These are phyloP conservation scores for Anas georgica DNA, from an alignment of 2,797 vertebrate genomes.

Conservation along the genomic window DNA sequence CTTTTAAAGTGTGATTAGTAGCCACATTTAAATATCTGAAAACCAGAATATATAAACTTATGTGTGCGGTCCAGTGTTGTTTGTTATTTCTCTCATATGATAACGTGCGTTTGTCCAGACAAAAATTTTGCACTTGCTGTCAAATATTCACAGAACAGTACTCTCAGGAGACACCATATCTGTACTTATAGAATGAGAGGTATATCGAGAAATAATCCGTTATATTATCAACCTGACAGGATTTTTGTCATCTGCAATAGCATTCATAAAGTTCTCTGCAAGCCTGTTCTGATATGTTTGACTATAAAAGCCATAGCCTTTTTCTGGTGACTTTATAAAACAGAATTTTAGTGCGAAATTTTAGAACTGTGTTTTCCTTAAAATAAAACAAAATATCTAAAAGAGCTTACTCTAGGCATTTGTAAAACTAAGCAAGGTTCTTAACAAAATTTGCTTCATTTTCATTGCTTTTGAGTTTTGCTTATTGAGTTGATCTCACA, in stretches of 20 bases:
- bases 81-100: not conserved
- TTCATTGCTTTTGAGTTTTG: not conserved
- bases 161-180: not conserved
- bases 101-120: not conserved
- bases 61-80: not conserved
- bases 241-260: not conserved
- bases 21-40: not conserved
- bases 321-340: not conserved
- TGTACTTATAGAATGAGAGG: not conserved
- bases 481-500: not conserved
- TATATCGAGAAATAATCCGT: not conserved
- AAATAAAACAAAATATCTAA: not conserved
- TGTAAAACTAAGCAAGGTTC: not conserved
- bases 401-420: not conserved
- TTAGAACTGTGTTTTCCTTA: not conserved
- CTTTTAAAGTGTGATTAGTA: not conserved
- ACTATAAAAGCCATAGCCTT: not conserved
- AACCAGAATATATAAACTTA: not conserved
- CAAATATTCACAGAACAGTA: not conserved
- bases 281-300: not conserved
- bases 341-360: not conserved
- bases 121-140: not conserved
- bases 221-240: not conserved
- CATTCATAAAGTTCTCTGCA: not conserved
- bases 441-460: not conserved